Conservation (phyloP, 2,797 vertebrate genomes). For the Neosilurus mollespiculum region DNA sequence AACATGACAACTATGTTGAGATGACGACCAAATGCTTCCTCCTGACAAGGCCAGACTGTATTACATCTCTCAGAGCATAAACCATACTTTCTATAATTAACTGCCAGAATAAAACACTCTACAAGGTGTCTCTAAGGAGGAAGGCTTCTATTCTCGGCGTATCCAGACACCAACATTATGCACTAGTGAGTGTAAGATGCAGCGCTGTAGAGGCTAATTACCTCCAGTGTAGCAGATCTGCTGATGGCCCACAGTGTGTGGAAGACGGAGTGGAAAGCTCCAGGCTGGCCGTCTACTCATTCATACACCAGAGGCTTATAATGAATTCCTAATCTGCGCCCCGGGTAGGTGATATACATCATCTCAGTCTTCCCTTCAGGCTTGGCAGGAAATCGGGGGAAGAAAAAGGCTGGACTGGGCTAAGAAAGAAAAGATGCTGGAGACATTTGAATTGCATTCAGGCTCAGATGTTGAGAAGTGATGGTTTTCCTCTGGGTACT, state of each 20-base stretch:
- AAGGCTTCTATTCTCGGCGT: neutral
- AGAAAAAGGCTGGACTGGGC: conserved; percentile 1
- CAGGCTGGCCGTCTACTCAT: conserved; percentile 28
- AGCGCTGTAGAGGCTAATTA: conserved; percentile 49
- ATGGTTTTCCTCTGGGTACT: neutral
- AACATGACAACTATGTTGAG: neutral
- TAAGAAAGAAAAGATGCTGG: neutral
- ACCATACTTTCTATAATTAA: neutral
- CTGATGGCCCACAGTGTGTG: conserved; percentile 14
- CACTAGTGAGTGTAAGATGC: conserved; percentile 22
- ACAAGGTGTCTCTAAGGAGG: conserved; percentile 14
- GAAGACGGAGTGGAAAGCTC: conserved; percentile 24
- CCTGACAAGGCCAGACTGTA: neutral
- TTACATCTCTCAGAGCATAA: neutral
- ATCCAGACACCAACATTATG: conserved; percentile 26
- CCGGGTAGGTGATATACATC: conserved; percentile 35
- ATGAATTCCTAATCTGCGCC: conserved; percentile 37
- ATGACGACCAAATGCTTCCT: neutral
- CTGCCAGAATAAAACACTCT: conserved; percentile 21
- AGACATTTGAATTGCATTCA: neutral
- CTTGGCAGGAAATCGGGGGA: conserved; percentile 16
- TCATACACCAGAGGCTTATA: conserved; percentile 41
- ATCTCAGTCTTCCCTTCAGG: neutral
- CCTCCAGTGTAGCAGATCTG: conserved; percentile 45
- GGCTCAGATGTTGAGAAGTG: neutral